Percentiles rank a stretch among this genome's conserved stretches.
Evolutionary conservation across 2,888 invertebrate genomes (phyloP).

Genomic region (Allolobophora icterica): DNA sequence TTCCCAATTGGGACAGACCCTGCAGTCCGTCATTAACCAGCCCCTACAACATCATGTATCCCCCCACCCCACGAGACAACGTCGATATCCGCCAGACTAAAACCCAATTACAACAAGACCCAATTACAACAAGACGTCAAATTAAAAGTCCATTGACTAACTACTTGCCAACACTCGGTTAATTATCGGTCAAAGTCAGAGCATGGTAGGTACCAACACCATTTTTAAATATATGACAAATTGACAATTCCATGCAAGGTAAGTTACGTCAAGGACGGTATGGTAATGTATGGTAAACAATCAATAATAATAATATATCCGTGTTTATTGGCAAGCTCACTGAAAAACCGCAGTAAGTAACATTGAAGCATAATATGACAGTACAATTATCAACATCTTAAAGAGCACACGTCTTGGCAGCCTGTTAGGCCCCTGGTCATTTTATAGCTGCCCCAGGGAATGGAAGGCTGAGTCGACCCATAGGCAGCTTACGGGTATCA

Average conservation of each 20-base stretch:
- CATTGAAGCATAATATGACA: too few relatives aligned
- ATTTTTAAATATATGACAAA: background rate
- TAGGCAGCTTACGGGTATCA: too few relatives aligned
- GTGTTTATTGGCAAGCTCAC: too few relatives aligned
- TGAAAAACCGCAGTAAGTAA: too few relatives aligned
- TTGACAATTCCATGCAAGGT: background rate
- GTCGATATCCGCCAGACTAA: background rate
- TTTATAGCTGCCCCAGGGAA: too few relatives aligned
- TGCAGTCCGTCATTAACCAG: background rate
- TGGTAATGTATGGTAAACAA: too few relatives aligned
- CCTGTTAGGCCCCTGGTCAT: too few relatives aligned
- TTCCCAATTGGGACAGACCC: background rate
- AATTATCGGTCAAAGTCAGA: background rate
- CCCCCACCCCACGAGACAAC: background rate
- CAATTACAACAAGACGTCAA: slow-evolving; percentile 8
- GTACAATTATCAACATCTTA: too few relatives aligned
- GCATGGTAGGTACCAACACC: background rate
- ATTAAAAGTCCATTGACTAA: background rate
- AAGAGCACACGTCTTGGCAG: too few relatives aligned
- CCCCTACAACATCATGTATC: background rate
- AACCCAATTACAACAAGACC: background rate
- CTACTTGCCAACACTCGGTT: background rate
- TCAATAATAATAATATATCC: too few relatives aligned
- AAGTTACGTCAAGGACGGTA: background rate
- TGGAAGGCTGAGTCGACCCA: too few relatives aligned